Conservation (phyloP, 2,113 vertebrate genomes). For the Heterochromis multidens region DNA sequence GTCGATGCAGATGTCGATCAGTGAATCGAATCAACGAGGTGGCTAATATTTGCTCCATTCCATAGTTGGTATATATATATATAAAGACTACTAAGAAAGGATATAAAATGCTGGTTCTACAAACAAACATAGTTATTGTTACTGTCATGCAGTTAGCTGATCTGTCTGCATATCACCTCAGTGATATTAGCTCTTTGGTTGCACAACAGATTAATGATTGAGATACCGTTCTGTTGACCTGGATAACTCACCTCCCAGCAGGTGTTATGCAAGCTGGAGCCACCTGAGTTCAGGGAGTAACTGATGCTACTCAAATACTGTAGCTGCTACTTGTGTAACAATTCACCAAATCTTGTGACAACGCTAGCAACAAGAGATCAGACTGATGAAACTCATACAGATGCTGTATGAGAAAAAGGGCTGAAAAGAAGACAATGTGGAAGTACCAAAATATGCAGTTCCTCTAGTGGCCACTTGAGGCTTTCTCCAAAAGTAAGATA, state of each 20-base stretch:
- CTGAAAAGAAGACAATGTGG: no score
- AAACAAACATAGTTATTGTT: no score
- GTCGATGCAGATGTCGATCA: no score
- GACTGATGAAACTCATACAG: no score
- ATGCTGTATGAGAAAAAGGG: no score
- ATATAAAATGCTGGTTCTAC: no score
- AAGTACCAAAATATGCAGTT: not conserved
- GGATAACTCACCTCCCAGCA: not conserved
- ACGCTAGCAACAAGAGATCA: not conserved
- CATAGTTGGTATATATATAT: fast-evolving
- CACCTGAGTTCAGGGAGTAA: constrained; percentile 9
- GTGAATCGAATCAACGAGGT: no score
- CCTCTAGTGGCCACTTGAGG: no score
- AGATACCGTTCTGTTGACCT: not conserved
- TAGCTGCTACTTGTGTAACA: not conserved
- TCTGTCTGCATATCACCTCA: not conserved
- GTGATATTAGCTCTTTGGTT: not conserved
- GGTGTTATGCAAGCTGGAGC: not conserved
- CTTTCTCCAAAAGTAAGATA: no score
- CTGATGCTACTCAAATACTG: not conserved
- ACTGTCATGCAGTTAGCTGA: not conserved
- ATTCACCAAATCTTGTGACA: not conserved
- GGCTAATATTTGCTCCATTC: no score
- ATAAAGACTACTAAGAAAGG: not conserved
- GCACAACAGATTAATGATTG: not conserved